These are phyloP conservation scores for Sarcophaga variegata DNA, from an alignment of 2,888 invertebrate species.

Conservation along the genomic window DNA sequence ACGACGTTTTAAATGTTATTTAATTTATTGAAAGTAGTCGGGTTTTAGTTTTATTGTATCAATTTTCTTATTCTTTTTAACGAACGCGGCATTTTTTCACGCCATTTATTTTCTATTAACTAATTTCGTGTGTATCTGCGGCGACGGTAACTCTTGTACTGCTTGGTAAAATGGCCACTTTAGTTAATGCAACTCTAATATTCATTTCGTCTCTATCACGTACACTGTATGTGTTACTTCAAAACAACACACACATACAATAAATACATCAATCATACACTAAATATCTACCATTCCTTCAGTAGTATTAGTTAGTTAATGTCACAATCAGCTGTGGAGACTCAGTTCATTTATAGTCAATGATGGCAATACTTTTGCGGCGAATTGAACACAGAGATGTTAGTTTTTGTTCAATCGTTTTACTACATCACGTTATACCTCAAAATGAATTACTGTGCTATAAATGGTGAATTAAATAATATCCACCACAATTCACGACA, in stretches of 20 bases:
- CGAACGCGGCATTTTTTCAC: not conserved
- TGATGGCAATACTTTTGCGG: not conserved
- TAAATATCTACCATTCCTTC: not conserved
- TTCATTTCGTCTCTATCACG: not conserved
- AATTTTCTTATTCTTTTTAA: not conserved
- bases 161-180: slow-evolving; percentile 36
- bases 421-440: no score
- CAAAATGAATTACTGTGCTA: no score
- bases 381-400: slow-evolving; percentile 14
- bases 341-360: no score
- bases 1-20: no score
- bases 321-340: not conserved
- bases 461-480: no score
- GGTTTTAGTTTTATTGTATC: slow-evolving; percentile 31
- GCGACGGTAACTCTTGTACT: slow-evolving; percentile 55
- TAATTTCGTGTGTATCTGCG: slow-evolving; percentile 35
- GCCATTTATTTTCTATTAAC: not conserved
- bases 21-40: no score
- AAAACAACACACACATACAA: not conserved
- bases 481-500: no score
- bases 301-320: slow-evolving; percentile 12
- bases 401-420: not conserved
- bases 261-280: not conserved
- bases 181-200: slow-evolving; percentile 31
- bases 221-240: not conserved